Conservation (phyloP, 2,888 invertebrate species). For the Conops quadrifasciatus region DNA sequence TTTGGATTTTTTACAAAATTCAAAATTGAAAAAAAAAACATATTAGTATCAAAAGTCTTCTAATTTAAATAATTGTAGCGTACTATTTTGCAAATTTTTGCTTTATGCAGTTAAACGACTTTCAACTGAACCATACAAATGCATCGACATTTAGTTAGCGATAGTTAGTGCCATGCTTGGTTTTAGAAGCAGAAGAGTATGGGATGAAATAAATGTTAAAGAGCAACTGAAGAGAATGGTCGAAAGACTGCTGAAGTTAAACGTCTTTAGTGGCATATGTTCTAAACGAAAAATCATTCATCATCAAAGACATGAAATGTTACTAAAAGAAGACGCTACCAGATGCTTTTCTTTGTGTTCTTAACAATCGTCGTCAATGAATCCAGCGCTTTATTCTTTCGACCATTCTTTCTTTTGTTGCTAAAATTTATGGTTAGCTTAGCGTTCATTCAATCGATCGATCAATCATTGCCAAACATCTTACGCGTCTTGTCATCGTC, state of each 20-base stretch:
- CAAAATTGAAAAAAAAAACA: no score
- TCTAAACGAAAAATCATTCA: background rate
- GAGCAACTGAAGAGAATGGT: background rate
- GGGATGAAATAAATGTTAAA: background rate
- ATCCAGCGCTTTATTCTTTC: background rate
- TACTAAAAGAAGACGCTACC: no score
- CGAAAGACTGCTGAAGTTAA: background rate
- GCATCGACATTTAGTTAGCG: background rate
- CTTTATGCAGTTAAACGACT: no score
- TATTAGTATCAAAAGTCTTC: no score
- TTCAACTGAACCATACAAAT: background rate
- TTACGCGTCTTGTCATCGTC: background rate
- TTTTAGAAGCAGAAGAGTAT: background rate
- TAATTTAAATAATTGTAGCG: no score
- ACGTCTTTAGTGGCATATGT: background rate
- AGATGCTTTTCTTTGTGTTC: no score
- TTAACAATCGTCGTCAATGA: no score
- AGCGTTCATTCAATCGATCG: background rate
- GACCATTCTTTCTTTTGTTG: background rate
- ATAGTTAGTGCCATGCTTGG: background rate
- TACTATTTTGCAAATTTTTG: no score
- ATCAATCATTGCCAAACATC: conserved; percentile 3
- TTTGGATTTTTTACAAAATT: no score
- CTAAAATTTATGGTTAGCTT: background rate
- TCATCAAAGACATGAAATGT: no score